Evolutionary conservation across 2,113 vertebrate genomes (phyloP).

Genomic region (Lepisosteus osseus): DNA sequence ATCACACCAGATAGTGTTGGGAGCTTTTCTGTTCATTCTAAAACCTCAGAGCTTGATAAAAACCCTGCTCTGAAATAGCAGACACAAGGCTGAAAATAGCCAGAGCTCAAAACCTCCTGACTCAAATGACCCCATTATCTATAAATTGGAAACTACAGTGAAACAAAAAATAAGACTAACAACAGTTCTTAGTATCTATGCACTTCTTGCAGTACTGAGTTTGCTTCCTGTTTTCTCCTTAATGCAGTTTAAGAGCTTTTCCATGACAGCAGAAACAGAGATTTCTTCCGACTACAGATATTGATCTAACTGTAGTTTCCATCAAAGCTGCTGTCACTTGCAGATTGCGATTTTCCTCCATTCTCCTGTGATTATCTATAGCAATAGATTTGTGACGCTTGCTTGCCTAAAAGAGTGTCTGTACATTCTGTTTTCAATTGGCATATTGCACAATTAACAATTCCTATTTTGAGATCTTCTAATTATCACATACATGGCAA

Average conservation of each 20-base stretch:
- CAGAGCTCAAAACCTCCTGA: background rate
- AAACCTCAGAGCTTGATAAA: no score
- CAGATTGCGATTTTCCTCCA: background rate
- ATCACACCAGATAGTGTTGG: no score
- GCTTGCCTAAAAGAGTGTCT: background rate
- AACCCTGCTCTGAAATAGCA: no score
- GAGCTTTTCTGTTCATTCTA: no score
- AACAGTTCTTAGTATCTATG: background rate
- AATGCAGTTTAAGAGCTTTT: no score
- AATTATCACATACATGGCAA: background rate
- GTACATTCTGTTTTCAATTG: background rate
- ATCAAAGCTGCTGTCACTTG: background rate
- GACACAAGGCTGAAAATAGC: background rate
- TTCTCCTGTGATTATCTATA: background rate
- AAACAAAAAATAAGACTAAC: background rate
- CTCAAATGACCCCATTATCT: background rate
- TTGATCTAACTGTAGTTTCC: constrained; percentile 3
- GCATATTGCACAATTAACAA: background rate
- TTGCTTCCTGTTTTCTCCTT: no score
- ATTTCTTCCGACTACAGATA: background rate
- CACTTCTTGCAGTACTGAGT: background rate
- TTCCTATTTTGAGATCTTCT: background rate
- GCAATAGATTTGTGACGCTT: constrained; percentile 6
- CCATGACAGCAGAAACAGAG: background rate
- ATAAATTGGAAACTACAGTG: background rate